phyloP scores from a whole-genome alignment of 2,797 vertebrate genomes.

The Lates japonicus region DNA sequence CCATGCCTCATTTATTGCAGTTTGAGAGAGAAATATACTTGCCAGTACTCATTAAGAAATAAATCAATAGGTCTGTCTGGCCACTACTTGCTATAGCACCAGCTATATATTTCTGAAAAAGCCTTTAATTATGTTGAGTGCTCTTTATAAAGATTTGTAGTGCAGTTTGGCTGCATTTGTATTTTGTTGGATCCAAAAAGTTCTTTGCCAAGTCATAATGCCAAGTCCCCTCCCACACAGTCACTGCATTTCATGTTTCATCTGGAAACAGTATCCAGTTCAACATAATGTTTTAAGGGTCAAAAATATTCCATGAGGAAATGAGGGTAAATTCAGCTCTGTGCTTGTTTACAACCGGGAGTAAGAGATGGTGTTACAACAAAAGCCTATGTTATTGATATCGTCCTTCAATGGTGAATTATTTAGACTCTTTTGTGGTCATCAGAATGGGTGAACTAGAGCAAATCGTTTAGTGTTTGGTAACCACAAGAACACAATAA shows the following conservation, averaged over 20 bases:
- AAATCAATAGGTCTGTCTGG: slow-evolving; percentile 14
- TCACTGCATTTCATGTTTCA: slow-evolving; percentile 18
- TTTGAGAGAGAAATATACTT: slow-evolving; percentile 4
- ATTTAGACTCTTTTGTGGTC: slow-evolving; percentile 40
- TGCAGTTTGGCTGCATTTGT: slow-evolving; percentile 24
- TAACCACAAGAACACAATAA: background rate
- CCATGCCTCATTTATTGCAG: background rate
- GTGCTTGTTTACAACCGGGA: background rate
- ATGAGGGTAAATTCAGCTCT: background rate
- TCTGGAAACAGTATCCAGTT: slow-evolving; percentile 5
- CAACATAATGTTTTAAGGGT: slow-evolving; percentile 3
- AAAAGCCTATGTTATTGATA: slow-evolving; percentile 26
- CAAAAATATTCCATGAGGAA: slow-evolving; percentile 5
- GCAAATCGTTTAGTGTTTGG: slow-evolving; percentile 12
- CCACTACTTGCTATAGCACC: background rate
- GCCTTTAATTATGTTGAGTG: slow-evolving; percentile 55
- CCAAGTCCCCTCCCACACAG: slow-evolving; percentile 29
- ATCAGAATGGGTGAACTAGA: slow-evolving; percentile 25
- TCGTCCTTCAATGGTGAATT: slow-evolving; percentile 21
- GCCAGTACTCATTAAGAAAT: slow-evolving; percentile 14
- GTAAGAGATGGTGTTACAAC: background rate
- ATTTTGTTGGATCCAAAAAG: slow-evolving; percentile 25
- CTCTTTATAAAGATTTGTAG: slow-evolving; percentile 46
- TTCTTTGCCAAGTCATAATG: slow-evolving; percentile 34
- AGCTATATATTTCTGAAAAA: slow-evolving; percentile 32